A percentile compares a stretch with the other conserved stretches of the same genome.
phyloP scores from a whole-genome alignment of 2,888 invertebrate genomes.

The Gastracanthus pulcherrimus region DNA sequence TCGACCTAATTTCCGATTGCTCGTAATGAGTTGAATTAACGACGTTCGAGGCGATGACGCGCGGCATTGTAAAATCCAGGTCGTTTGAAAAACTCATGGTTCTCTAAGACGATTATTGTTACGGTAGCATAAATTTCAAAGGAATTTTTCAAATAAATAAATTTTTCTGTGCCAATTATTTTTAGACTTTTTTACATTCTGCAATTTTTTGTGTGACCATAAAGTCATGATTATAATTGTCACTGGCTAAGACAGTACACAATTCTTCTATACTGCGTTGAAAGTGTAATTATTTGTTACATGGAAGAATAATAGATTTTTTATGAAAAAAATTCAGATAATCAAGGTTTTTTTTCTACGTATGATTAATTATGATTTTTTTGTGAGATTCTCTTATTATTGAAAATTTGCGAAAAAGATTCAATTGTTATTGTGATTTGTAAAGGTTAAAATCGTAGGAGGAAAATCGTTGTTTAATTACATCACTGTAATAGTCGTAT shows the following conservation, averaged over 20 bases:
- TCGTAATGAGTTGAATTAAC: constrained; percentile 8
- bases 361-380: not conserved
- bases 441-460: too few relatives aligned
- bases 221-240: too few relatives aligned
- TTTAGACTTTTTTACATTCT: too few relatives aligned
- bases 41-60: not conserved
- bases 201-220: too few relatives aligned
- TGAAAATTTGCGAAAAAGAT: not conserved
- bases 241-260: too few relatives aligned
- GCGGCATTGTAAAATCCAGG: not conserved
- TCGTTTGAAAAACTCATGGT: not conserved
- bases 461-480: too few relatives aligned
- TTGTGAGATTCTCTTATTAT: not conserved
- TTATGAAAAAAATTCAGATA: not conserved
- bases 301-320: not conserved
- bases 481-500: too few relatives aligned
- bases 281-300: not conserved
- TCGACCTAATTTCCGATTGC: constrained; percentile 8
- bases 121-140: not conserved
- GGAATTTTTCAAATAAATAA: not conserved
- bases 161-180: too few relatives aligned
- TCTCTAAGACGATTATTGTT: not conserved
- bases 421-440: too few relatives aligned
- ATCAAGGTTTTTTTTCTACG: not conserved
- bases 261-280: too few relatives aligned